A percentile compares a stretch with the other conserved stretches of the same genome.
phyloP scores from a whole-genome alignment of 2,113 vertebrate species.

The Crypturellus undulatus region DNA sequence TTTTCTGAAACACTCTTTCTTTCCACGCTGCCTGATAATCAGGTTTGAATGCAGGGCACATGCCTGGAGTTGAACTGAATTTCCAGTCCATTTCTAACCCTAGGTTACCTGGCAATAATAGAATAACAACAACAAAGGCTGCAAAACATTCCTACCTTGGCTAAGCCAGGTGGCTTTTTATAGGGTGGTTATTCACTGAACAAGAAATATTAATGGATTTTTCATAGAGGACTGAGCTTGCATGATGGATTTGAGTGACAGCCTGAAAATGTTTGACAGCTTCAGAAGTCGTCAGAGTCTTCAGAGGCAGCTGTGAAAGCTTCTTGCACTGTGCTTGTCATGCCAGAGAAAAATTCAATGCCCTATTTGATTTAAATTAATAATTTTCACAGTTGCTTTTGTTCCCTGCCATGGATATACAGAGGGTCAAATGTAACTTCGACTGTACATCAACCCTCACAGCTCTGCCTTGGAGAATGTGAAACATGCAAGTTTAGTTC shows the following conservation, averaged over 20 bases:
- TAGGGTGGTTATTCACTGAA: slow-evolving; percentile 22
- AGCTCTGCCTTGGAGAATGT: background rate
- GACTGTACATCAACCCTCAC: background rate
- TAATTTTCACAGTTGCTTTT: background rate
- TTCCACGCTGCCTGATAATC: background rate
- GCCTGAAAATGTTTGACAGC: background rate
- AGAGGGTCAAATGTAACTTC: background rate
- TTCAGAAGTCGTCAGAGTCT: background rate
- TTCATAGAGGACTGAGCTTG: slow-evolving; percentile 23
- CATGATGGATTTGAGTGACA: slow-evolving; percentile 18
- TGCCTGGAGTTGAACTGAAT: slow-evolving; percentile 1
- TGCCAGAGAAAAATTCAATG: background rate
- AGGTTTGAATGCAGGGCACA: background rate
- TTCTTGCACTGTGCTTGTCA: background rate
- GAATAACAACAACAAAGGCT: slow-evolving; percentile 5
- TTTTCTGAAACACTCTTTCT: slow-evolving; percentile 45
- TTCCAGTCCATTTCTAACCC: slow-evolving; percentile 37
- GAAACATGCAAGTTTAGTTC: background rate
- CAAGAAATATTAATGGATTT: slow-evolving; percentile 37
- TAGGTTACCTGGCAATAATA: background rate
- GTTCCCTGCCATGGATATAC: background rate
- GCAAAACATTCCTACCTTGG: background rate
- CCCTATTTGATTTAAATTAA: background rate
- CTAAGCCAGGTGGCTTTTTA: slow-evolving; percentile 15
- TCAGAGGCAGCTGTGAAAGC: slow-evolving; percentile 10